phyloP scores from a whole-genome alignment of 35 echinoderm and acorn worm species.

The Lytechinus variegatus region DNA sequence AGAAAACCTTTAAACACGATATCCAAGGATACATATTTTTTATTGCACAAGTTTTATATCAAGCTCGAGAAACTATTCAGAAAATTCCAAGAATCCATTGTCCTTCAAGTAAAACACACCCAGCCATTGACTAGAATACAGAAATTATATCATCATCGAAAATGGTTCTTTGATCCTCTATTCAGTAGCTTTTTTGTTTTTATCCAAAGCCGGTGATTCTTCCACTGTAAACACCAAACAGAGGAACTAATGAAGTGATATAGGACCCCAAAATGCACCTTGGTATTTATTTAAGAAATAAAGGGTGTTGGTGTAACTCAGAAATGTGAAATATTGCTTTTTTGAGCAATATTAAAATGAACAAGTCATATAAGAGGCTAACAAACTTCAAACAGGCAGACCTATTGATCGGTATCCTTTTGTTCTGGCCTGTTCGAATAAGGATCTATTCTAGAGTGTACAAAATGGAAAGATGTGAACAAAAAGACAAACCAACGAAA shows the following conservation, averaged over 20 bases:
- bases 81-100: not conserved
- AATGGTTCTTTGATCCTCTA: not conserved
- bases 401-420: no score
- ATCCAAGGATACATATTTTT: not conserved
- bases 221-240: not conserved
- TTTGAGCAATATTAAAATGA: no score
- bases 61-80: not conserved
- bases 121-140: not conserved
- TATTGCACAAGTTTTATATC: not conserved
- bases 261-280: not conserved
- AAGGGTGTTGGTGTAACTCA: no score
- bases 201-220: not conserved
- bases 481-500: no score
- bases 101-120: not conserved
- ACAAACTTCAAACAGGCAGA: no score
- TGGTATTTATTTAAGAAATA: no score
- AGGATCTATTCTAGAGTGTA: no score
- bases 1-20: no score
- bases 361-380: no score
- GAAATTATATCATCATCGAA: not conserved
- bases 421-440: no score
- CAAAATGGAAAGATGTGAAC: no score
- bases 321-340: no score
- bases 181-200: not conserved
- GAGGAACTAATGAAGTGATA: not conserved